Base-by-base conservation (phyloP, 2,888 invertebrate genomes). In the Apocheima hispidaria region DNA sequence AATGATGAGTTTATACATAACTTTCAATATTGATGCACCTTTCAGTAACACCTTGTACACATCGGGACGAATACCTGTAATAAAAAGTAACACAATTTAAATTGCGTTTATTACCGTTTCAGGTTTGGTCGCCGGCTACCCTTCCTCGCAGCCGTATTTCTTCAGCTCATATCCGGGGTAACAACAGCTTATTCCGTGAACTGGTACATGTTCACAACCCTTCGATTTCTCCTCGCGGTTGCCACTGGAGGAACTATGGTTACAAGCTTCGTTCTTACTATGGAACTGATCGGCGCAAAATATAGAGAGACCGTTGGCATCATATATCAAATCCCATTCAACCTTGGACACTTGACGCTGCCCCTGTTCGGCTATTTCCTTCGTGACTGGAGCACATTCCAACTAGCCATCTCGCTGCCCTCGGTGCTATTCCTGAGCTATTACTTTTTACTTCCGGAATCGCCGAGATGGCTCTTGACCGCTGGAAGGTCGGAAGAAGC, bases 201-300 rank as follows among this genome's bases (percentile, higher is more conserved):
- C 71, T 93, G 91, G 92, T 90, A 91, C 92, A 92, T 92, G 89
- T 96, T 97, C 75, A 94, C 96, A 7, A 60, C 95, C 0, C 92
- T 96, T 48, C 92, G 97, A 41, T 96, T 97, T 78, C 76, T 96
- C 18, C 94, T 95, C 12, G 97, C 96, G 0, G 92, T 96, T 21
- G 96, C 96, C 9, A 96, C 96, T 1, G 97, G 96, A 44, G 97
- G 97, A 35, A 96, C 96, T 0, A 97, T 97, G 96, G 95, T 96
- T 51, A 96, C 96, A 43, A 95, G 95, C 77, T 96, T 96, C 68
- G 95, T 95, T 2, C 87, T 95, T 4, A 93, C 94, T 7, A 95
- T 95, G 95, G 96, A 96, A 79, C 82, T 95, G 21, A 93, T 95
- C 53, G 95, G 95, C 0, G 84, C 93, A 0, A 90, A 89, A 71